These are phyloP conservation scores for Lasioglossum malachurum DNA, from an alignment of 2,888 invertebrate genomes.

Conservation along the genomic window DNA sequence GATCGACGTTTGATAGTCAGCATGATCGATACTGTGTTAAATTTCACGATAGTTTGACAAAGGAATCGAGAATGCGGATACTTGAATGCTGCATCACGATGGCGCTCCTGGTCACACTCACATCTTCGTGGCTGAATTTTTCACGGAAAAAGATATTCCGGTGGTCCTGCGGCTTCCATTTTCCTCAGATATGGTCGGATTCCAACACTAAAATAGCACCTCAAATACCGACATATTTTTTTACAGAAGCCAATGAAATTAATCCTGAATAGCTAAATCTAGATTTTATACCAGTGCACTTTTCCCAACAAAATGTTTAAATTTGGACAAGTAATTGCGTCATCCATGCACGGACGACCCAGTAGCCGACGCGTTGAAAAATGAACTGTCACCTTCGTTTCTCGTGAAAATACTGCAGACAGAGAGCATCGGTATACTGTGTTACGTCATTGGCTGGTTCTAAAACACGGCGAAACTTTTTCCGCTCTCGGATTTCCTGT, in stretches of 20 bases:
- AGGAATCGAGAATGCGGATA: no score
- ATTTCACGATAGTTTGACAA: no score
- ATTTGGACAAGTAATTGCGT: neutral
- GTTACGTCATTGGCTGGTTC: neutral
- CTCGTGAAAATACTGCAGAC: neutral
- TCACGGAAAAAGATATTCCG: no score
- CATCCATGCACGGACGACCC: neutral
- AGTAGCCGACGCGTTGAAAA: neutral
- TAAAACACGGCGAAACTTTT: neutral
- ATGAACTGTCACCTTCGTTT: neutral
- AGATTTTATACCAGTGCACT: neutral
- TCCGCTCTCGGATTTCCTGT: neutral
- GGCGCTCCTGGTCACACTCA: no score
- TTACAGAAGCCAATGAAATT: neutral
- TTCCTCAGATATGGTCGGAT: no score
- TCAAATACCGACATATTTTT: no score
- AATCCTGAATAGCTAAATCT: neutral
- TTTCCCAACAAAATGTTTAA: neutral
- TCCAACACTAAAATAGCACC: no score
- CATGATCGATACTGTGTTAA: no score
- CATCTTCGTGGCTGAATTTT: no score
- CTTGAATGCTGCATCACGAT: no score
- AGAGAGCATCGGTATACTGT: neutral
- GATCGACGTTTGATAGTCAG: no score
- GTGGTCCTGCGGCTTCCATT: no score